phyloP scores from a whole-genome alignment of 2,888 invertebrate genomes.

The Tyria jacobaeae region DNA sequence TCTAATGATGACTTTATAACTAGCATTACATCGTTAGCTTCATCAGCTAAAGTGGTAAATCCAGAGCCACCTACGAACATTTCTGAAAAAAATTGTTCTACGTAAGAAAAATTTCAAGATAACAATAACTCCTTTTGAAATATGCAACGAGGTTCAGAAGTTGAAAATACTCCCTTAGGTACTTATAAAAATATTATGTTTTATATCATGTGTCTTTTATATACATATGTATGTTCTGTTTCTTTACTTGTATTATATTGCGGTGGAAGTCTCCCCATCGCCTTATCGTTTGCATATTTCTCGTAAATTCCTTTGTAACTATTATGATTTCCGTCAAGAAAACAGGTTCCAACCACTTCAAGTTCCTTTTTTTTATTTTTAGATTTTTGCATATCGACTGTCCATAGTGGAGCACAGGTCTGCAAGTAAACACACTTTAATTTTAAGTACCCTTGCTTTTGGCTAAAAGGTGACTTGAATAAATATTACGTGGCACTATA shows the following conservation, averaged over 20 bases:
- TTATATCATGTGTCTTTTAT: too few relatives aligned
- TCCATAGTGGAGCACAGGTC: constrained; percentile 41
- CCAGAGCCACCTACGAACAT: constrained; percentile 34
- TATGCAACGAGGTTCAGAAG: too few relatives aligned
- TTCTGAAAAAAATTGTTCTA: constrained; percentile 20
- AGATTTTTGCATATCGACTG: background rate
- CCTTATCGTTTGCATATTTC: background rate
- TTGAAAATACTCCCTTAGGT: too few relatives aligned
- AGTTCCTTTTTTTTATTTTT: background rate
- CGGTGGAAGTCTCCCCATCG: accelerated
- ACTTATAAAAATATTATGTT: too few relatives aligned
- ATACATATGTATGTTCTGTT: background rate
- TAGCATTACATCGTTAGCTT: constrained; percentile 31
- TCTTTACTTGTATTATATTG: constrained; percentile 2
- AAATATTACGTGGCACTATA: too few relatives aligned
- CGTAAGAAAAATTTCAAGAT: background rate
- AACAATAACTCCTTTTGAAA: too few relatives aligned
- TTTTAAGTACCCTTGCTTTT: too few relatives aligned
- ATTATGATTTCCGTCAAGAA: background rate
- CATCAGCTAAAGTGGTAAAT: constrained; percentile 37
- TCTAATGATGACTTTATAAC: constrained; percentile 27
- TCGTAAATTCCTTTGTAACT: constrained; percentile 8
- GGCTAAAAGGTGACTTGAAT: too few relatives aligned
- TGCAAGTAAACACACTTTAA: constrained; percentile 21
- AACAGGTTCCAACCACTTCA: constrained; percentile 25